phyloP scores from a whole-genome alignment of 2,113 vertebrate genomes.

The Forbesichthys agassizii region DNA sequence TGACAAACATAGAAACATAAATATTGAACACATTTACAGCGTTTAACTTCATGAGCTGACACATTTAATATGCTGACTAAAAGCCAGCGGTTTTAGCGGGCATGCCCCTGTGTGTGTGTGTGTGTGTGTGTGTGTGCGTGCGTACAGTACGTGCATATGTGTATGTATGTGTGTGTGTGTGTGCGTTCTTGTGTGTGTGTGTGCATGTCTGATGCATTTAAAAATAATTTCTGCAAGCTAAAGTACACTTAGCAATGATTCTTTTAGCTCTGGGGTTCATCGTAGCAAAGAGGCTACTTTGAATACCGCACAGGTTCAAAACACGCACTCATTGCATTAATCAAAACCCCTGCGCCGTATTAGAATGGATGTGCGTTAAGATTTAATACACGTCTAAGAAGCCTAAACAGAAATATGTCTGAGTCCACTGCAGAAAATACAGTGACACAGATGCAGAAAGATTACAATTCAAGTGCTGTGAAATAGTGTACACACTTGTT shows the following conservation, averaged over 20 bases:
- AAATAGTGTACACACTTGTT: constrained; percentile 44
- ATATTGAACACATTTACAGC: constrained; percentile 78
- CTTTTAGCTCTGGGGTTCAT: constrained; percentile 58
- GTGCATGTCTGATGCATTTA: constrained; percentile 16
- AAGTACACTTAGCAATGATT: constrained; percentile 60
- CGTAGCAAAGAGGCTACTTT: constrained; percentile 60
- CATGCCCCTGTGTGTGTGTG: too few species aligned
- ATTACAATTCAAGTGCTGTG: constrained; percentile 62
- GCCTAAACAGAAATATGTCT: constrained; percentile 48
- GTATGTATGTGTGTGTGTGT: constrained; percentile 8
- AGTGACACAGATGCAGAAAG: constrained; percentile 41
- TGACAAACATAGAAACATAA: constrained; percentile 82
- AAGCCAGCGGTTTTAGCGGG: constrained; percentile 63
- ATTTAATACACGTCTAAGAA: constrained; percentile 57
- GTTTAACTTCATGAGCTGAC: constrained; percentile 77
- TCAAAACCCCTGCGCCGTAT: constrained; percentile 54
- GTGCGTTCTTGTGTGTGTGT: constrained; percentile 16
- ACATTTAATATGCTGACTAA: constrained; percentile 80
- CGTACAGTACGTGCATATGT: constrained; percentile 2
- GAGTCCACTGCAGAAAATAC: constrained; percentile 25
- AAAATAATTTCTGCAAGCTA: constrained; percentile 47
- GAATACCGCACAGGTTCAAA: constrained; percentile 54
- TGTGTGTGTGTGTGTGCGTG: not conserved
- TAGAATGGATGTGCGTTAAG: constrained; percentile 69
- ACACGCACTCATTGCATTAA: constrained; percentile 59